Percentiles rank a stretch among this genome's conserved stretches.
phyloP scores from a whole-genome alignment of 2,888 invertebrate species.

The Ceratothoa steindachneri region DNA sequence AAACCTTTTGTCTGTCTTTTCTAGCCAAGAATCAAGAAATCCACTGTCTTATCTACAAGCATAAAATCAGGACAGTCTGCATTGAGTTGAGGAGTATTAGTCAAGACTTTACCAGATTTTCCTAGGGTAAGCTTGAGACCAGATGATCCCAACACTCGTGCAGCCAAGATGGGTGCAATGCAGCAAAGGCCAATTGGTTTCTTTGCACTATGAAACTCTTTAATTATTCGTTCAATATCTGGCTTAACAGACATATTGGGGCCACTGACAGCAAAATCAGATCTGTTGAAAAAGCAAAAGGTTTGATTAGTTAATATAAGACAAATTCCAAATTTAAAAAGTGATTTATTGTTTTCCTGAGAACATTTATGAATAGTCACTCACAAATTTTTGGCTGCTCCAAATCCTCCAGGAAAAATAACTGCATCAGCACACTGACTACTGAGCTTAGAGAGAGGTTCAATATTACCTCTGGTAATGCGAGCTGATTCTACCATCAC shows the following conservation, averaged over 20 bases:
- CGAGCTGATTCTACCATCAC: constrained; percentile 59
- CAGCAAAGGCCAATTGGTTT: constrained; percentile 60
- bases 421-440: constrained; percentile 56
- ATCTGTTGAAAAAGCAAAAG: constrained; percentile 52
- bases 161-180: constrained; percentile 58
- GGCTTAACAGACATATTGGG: constrained; percentile 53
- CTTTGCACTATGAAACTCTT: constrained; percentile 56
- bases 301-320: neutral
- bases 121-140: constrained; percentile 55
- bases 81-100: too few relatives aligned
- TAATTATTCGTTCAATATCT: constrained; percentile 56
- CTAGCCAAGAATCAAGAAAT: too few relatives aligned
- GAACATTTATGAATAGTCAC: too few relatives aligned
- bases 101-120: constrained; percentile 53
- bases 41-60: too few relatives aligned
- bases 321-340: too few relatives aligned
- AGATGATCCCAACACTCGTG: constrained; percentile 52
- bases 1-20: too few relatives aligned
- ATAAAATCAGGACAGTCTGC: too few relatives aligned
- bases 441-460: constrained; percentile 52
- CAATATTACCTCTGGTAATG: constrained; percentile 56
- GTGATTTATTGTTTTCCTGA: too few relatives aligned
- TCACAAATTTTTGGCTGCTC: constrained; percentile 60
- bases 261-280: constrained; percentile 58
- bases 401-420: constrained; percentile 61